Conservation (phyloP, 2,888 invertebrate species). For the Agriotes lineatus region DNA sequence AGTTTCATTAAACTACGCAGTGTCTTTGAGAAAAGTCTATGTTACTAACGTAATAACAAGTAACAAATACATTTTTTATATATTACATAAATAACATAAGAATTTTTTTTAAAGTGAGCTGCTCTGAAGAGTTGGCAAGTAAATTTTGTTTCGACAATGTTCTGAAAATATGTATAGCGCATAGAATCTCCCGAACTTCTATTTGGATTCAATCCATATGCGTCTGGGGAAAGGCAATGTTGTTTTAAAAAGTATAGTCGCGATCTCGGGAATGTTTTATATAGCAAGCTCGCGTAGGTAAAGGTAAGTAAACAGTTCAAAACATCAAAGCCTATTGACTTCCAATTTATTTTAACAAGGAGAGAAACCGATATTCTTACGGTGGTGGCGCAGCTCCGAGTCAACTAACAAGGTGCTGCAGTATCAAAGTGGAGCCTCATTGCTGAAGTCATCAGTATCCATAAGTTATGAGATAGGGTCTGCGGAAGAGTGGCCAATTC, state of each 20-base stretch:
- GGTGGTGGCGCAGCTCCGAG: slow-evolving; percentile 35
- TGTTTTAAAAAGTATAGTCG: slow-evolving; percentile 20
- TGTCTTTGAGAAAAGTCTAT: no score
- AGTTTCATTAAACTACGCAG: no score
- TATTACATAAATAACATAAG: no score
- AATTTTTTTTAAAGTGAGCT: no score
- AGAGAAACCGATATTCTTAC: slow-evolving; percentile 45
- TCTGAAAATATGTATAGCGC: neutral
- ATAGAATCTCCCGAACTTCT: neutral
- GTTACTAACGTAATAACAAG: no score
- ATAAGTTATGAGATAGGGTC: slow-evolving; percentile 76
- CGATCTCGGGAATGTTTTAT: slow-evolving; percentile 10
- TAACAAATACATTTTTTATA: no score
- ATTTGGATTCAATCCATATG: slow-evolving; percentile 9
- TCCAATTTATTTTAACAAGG: slow-evolving; percentile 67
- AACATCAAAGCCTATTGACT: slow-evolving; percentile 64
- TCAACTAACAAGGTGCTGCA: slow-evolving; percentile 62
- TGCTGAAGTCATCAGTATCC: slow-evolving; percentile 82
- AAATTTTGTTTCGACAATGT: neutral
- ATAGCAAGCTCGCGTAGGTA: slow-evolving; percentile 22
- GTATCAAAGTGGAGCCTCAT: slow-evolving; percentile 68
- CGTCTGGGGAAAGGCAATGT: slow-evolving; percentile 8
- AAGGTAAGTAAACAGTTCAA: slow-evolving; percentile 53
- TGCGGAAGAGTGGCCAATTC: slow-evolving; percentile 61
- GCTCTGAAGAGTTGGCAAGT: no score